Evolutionary conservation across 30 jellyfish, hydroid and myxozoan genomes (phyloP).

Genomic region (Aurelia aurita complex sp. Pacific): DNA sequence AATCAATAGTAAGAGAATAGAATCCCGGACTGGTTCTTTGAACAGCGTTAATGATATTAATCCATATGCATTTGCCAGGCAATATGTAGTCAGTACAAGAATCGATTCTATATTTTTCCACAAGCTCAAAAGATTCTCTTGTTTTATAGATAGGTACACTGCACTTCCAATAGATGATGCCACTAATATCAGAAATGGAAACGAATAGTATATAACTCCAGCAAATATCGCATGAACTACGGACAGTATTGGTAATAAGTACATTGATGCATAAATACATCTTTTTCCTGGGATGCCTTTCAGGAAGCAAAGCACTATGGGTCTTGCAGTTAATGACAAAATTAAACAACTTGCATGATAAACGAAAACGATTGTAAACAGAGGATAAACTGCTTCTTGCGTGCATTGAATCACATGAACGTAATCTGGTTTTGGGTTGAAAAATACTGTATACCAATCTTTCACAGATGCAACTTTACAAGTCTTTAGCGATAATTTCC

Average conservation of each 20-base stretch:
- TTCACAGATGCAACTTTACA: slow-evolving; percentile 71
- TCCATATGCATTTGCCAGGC: slow-evolving; percentile 92
- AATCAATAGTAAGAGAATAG: slow-evolving; percentile 55
- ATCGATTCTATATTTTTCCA: slow-evolving; percentile 36
- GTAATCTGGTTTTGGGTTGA: slow-evolving; percentile 77
- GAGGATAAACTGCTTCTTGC: slow-evolving; percentile 95
- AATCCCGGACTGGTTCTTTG: slow-evolving; percentile 75
- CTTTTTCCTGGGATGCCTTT: slow-evolving; percentile 50
- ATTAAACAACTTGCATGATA: slow-evolving; percentile 63
- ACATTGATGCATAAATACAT: slow-evolving; percentile 80
- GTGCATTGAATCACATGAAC: slow-evolving; percentile 66
- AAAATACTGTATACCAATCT: slow-evolving; percentile 95
- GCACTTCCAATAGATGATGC: slow-evolving; percentile 89
- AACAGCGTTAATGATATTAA: slow-evolving; percentile 74
- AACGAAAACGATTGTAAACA: slow-evolving; percentile 65
- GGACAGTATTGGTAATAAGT: slow-evolving; percentile 79
- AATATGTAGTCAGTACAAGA: slow-evolving; percentile 47
- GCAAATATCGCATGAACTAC: slow-evolving; percentile 83
- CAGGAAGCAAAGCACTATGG: slow-evolving; percentile 19
- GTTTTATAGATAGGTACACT: slow-evolving; percentile 48
- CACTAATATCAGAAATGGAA: slow-evolving; percentile 68
- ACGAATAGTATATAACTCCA: slow-evolving; percentile 81
- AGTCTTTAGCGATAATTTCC: slow-evolving; percentile 46
- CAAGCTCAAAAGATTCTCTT: slow-evolving; percentile 7
- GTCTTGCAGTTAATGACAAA: slow-evolving; percentile 57